phyloP scores from a whole-genome alignment of 2,888 invertebrate genomes.

The Hemistola chrysoprasaria region DNA sequence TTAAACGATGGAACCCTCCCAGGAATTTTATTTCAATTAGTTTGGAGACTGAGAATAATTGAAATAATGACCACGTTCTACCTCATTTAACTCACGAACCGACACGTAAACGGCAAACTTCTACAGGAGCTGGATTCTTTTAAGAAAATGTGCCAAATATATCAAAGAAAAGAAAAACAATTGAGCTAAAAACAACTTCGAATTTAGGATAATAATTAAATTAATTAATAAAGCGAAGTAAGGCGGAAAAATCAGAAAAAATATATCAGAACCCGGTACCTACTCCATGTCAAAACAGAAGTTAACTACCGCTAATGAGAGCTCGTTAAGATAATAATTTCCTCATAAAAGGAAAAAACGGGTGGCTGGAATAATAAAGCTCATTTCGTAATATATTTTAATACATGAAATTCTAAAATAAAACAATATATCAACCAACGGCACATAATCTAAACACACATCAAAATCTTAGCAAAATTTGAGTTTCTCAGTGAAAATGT shows the following conservation, averaged over 20 bases:
- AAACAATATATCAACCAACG: too few relatives aligned
- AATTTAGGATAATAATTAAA: slow-evolving; percentile 62
- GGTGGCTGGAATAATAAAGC: slow-evolving; percentile 8
- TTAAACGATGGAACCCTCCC: slow-evolving; percentile 45
- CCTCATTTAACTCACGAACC: slow-evolving; percentile 13
- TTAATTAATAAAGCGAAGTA: slow-evolving; percentile 52
- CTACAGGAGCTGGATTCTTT: slow-evolving; percentile 1
- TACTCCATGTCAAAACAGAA: slow-evolving; percentile 48
- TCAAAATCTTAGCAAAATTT: too few relatives aligned
- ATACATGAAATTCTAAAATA: too few relatives aligned
- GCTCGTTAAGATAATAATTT: slow-evolving; percentile 60
- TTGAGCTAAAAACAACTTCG: slow-evolving; percentile 40
- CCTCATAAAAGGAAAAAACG: slow-evolving; percentile 45
- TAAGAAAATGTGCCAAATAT: slow-evolving; percentile 4
- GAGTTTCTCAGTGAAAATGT: too few relatives aligned
- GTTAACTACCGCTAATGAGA: slow-evolving; percentile 58
- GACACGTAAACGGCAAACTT: slow-evolving; percentile 14
- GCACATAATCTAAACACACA: too few relatives aligned
- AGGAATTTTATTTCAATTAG: slow-evolving; percentile 47
- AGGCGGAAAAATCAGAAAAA: slow-evolving; percentile 36
- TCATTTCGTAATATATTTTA: too few relatives aligned
- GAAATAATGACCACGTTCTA: slow-evolving; percentile 18
- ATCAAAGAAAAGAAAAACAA: slow-evolving; percentile 27
- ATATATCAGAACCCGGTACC: slow-evolving; percentile 39
- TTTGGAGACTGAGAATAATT: slow-evolving; percentile 31